Base-by-base conservation (phyloP, 1,140 invertebrate species). In the Aculops lycopersici region DNA sequence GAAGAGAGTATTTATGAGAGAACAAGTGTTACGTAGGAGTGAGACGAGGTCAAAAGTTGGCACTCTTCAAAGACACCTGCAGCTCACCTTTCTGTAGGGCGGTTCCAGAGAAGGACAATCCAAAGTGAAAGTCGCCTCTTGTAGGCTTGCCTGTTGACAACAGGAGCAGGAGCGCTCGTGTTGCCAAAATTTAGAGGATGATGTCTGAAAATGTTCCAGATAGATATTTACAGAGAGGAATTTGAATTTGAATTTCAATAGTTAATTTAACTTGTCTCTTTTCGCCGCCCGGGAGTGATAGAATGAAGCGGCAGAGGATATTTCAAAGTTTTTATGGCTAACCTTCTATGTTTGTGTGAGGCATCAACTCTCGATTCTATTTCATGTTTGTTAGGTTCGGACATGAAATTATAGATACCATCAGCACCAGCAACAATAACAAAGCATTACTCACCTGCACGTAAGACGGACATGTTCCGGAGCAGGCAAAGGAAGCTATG, bases 151-250 rank as follows among this genome's bases (percentile, higher is more conserved):
- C 56, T 84, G 78, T 57, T 83, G 78, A 57, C 79, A 86, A 53
- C 79, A 86, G 69, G 81, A 83, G 50, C 79, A 81, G 8, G 76
- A 81, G 35, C 80, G 61, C 55, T 86, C 80, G 69, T 80, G 83
- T 65, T 84, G 78, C 80, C 80, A 86, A 52, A 84, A 77, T 63
- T 84, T 84, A 45, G 75, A 83, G 12, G 77, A 77, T n/a, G 78
- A 83, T 4, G 84, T 77, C 78, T 83, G 16, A 3, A 42, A 20
- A 35, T 14, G 12, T 12, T 20, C 8, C 17, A 21, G n/a, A 31
- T 16, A 39, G 21, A 35, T 12, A 3, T n/a, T n/a, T n/a, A n/a
- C n/a, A n/a, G n/a, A n/a, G n/a, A n/a, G n/a, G n/a, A n/a, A n/a
- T n/a, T n/a, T n/a, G n/a, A n/a, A n/a, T n/a, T n/a, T n/a, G n/a